Evolutionary conservation across 2,797 vertebrate species (phyloP).

Genomic region (Trichosurus vulpecula): DNA sequence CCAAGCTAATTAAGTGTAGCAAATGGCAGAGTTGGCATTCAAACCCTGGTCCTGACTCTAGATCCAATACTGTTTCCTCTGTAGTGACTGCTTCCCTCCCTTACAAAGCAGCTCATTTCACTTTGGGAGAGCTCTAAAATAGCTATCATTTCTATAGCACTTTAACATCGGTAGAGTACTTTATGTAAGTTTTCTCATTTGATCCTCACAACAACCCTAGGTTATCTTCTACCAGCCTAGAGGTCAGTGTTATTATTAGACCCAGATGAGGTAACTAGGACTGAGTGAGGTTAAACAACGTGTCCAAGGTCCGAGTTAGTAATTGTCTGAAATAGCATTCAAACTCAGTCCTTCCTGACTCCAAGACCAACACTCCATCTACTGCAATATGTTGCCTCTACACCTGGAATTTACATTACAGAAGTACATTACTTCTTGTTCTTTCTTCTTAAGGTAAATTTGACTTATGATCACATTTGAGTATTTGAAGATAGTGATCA

Average conservation of each 20-base stretch:
- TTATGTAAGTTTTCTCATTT: not conserved
- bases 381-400: not conserved
- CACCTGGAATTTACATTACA: not conserved
- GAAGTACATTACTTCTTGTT: not conserved
- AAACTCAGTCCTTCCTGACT: not conserved
- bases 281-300: not conserved
- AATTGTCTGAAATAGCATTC: not conserved
- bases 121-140: not conserved
- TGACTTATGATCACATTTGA: not conserved
- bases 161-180: not conserved
- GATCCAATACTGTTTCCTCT: not conserved
- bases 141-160: not conserved
- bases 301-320: not conserved
- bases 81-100: not conserved
- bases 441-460: not conserved
- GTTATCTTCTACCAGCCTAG: not conserved
- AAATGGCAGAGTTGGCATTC: not conserved
- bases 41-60: not conserved
- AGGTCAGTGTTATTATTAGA: not conserved
- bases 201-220: not conserved
- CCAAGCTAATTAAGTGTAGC: not conserved
- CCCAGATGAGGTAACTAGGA: not conserved
- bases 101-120: not conserved
- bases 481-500: not conserved
- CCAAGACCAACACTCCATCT: not conserved